Percentiles rank a stretch among this genome's conserved stretches.
Conservation (phyloP, 2,888 invertebrate genomes). For the Bimastos eiseni region DNA sequence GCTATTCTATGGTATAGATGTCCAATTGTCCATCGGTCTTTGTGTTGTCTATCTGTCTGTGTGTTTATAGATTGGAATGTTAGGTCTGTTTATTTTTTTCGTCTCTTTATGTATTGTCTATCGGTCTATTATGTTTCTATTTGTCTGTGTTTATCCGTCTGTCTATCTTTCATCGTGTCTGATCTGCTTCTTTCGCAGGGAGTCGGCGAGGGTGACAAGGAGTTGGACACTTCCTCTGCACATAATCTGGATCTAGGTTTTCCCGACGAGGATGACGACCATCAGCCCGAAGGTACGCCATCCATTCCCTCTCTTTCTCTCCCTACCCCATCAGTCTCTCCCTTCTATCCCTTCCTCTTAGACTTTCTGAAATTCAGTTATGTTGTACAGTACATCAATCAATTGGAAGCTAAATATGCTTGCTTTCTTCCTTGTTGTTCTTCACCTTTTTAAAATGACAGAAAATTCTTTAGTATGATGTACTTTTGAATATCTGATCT, state of each 20-base stretch:
- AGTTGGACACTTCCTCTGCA: conserved; percentile 35
- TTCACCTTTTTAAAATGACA: neutral
- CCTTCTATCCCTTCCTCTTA: neutral
- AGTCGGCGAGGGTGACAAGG: conserved; percentile 35
- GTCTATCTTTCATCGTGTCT: neutral
- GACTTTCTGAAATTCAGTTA: neutral
- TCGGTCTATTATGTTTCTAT: neutral
- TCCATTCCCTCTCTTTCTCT: neutral
- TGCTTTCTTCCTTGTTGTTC: neutral
- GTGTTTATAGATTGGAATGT: neutral
- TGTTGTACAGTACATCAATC: neutral
- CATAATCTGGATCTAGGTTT: conserved; percentile 74
- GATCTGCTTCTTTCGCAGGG: neutral
- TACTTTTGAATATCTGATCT: too few species aligned
- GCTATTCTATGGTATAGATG: neutral
- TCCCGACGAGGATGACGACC: conserved; percentile 74
- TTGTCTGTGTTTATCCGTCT: too few species aligned
- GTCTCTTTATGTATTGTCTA: neutral
- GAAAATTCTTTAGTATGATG: neutral
- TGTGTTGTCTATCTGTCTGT: neutral
- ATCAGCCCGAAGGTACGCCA: conserved; percentile 76
- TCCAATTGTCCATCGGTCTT: neutral
- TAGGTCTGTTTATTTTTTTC: neutral
- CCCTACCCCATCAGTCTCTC: neutral
- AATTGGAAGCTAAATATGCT: too few species aligned